These are phyloP conservation scores for Propsilocerus akamusi DNA, from an alignment of 1,140 invertebrate genomes.

Conservation along the genomic window DNA sequence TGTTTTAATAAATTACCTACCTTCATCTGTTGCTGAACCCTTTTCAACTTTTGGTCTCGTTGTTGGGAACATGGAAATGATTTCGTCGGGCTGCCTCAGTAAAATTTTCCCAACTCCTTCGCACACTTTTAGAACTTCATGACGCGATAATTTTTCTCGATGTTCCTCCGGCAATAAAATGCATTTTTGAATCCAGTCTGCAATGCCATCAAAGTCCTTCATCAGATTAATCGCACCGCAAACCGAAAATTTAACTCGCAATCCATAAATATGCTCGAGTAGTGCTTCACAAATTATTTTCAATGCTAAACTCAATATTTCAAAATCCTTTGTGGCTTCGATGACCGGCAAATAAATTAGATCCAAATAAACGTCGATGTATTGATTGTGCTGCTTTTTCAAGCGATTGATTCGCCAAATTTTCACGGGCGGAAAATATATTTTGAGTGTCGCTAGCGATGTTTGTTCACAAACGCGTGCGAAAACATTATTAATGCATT, in stretches of 20 bases:
- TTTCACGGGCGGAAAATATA: constrained; percentile 45
- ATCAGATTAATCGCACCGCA: constrained; percentile 38
- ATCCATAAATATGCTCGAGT: constrained; percentile 64
- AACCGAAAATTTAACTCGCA: constrained; percentile 49
- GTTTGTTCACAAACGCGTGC: constrained; percentile 48
- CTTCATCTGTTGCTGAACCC: background rate
- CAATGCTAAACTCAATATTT: constrained; percentile 55
- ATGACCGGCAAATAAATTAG: constrained; percentile 52
- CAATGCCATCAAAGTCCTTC: constrained; percentile 53
- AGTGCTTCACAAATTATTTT: constrained; percentile 66
- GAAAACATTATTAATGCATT: constrained; percentile 40
- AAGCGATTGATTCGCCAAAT: constrained; percentile 30
- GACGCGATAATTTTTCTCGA: constrained; percentile 44
- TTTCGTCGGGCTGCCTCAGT: constrained; percentile 51
- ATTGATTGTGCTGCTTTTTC: constrained; percentile 13
- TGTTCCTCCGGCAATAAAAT: constrained; percentile 31
- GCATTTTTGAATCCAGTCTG: constrained; percentile 44
- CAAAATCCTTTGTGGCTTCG: constrained; percentile 46
- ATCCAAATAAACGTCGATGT: constrained; percentile 28
- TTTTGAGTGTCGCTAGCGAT: constrained; percentile 52
- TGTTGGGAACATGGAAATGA: constrained; percentile 18
- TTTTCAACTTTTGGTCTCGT: background rate
- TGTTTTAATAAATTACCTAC: constrained; percentile 3
- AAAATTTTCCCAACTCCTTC: constrained; percentile 60
- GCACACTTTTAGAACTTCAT: constrained; percentile 55